Percentiles rank a stretch among this genome's conserved stretches.
These are phyloP conservation scores for Antheraea mylitta DNA, from an alignment of 1,140 invertebrate species.

Conservation along the genomic window DNA sequence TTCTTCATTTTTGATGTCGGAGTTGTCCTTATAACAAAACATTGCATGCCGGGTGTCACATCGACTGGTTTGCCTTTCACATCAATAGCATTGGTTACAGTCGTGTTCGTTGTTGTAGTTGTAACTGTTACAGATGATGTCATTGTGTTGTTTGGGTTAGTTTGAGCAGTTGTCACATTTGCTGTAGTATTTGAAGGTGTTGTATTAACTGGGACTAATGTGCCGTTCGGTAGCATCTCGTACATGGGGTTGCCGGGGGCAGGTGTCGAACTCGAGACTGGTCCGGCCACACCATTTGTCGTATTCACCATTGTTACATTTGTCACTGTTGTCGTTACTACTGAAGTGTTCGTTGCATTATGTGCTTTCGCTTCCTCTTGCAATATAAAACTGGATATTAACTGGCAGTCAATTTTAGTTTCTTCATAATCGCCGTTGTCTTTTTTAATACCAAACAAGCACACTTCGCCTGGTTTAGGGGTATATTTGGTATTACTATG, in stretches of 20 bases:
- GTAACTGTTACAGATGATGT: slow-evolving; percentile 49
- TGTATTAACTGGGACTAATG: slow-evolving; percentile 50
- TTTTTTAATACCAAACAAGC: slow-evolving; percentile 64
- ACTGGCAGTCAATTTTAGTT: slow-evolving; percentile 65
- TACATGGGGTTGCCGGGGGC: slow-evolving; percentile 34
- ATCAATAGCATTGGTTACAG: slow-evolving; percentile 57
- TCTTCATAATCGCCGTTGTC: slow-evolving; percentile 69
- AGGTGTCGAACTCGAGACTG: slow-evolving; percentile 7
- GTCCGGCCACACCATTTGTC: slow-evolving; percentile 25
- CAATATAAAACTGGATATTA: slow-evolving; percentile 65
- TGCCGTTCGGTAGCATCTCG: slow-evolving; percentile 57
- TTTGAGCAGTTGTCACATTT: slow-evolving; percentile 24
- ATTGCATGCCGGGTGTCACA: slow-evolving; percentile 67
- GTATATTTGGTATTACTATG: slow-evolving; percentile 43
- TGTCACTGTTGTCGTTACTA: slow-evolving; percentile 52
- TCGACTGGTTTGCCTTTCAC: slow-evolving; percentile 60
- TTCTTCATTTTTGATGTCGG: slow-evolving; percentile 51
- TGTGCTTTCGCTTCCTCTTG: slow-evolving; percentile 46
- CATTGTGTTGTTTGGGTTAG: slow-evolving; percentile 26
- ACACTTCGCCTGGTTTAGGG: slow-evolving; percentile 56
- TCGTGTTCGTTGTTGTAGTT: slow-evolving; percentile 58
- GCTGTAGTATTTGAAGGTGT: slow-evolving; percentile 32
- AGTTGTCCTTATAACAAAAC: slow-evolving; percentile 56
- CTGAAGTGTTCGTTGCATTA: slow-evolving; percentile 44
- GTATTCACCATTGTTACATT: slow-evolving; percentile 55